Conservation (phyloP, 2,113 vertebrate genomes). For the Todiramphus chloris region DNA sequence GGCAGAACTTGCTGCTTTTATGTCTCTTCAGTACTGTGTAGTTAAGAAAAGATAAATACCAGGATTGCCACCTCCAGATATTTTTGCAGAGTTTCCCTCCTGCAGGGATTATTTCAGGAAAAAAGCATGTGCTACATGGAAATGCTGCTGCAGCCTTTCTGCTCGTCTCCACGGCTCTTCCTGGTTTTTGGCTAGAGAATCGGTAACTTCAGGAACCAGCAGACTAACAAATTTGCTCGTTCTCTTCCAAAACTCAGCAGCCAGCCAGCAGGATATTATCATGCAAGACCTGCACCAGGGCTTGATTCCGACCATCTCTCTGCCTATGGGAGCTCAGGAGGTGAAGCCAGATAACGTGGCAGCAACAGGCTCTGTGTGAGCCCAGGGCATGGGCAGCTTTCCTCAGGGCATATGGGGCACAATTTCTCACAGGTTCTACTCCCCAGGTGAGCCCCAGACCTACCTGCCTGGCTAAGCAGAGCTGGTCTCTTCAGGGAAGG, state of each 20-base stretch:
- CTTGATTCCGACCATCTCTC: background rate
- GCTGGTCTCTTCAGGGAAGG: background rate
- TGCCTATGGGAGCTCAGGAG: background rate
- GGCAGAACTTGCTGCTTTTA: background rate
- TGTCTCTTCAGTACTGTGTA: background rate
- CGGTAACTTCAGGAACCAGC: background rate
- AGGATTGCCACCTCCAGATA: background rate
- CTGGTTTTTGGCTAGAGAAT: background rate
- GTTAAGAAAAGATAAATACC: background rate
- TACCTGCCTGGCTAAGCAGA: background rate
- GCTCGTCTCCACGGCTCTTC: background rate
- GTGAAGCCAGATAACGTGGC: background rate
- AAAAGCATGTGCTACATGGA: background rate
- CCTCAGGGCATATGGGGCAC: background rate
- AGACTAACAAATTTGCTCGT: background rate
- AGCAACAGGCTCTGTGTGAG: accelerated
- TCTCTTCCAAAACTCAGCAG: background rate
- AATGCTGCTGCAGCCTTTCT: slow-evolving; percentile 19
- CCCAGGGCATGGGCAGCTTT: background rate
- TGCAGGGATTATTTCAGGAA: slow-evolving; percentile 24
- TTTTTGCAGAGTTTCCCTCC: background rate
- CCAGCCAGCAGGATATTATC: background rate
- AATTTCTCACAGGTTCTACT: background rate
- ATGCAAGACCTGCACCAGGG: background rate
- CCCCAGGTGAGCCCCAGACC: background rate